Conservation (phyloP, 2,113 vertebrate species). For the Phylloscopus trochilus region DNA sequence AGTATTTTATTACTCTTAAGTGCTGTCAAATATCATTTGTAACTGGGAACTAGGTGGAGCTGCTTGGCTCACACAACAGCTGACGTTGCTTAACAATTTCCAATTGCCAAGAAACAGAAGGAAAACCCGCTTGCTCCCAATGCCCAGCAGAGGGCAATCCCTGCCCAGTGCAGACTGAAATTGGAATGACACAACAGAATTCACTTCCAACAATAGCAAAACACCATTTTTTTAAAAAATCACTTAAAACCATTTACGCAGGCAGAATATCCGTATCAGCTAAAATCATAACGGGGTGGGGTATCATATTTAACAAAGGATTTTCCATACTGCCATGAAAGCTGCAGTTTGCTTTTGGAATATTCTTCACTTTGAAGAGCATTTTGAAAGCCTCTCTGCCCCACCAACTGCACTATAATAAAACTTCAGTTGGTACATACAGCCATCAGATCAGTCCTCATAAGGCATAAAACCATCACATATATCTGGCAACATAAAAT, state of each 20-base stretch:
- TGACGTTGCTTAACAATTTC: neutral
- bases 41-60: neutral
- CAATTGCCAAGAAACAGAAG: neutral
- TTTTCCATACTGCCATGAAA: neutral
- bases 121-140: neutral
- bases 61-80: neutral
- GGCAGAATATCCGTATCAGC: neutral
- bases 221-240: neutral
- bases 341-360: neutral
- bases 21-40: neutral
- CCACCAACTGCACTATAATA: neutral
- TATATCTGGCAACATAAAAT: neutral
- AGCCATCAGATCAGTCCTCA: neutral
- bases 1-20: neutral
- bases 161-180: neutral
- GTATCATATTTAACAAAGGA: neutral
- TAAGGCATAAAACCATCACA: neutral
- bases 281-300: neutral
- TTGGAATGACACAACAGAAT: neutral
- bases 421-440: neutral
- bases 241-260: neutral
- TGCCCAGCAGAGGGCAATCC: conserved; percentile 57
- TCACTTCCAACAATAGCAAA: neutral
- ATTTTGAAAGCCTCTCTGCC: neutral
- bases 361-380: neutral